Base-by-base conservation (phyloP, 2,888 invertebrate genomes). In the Spisula solida region DNA sequence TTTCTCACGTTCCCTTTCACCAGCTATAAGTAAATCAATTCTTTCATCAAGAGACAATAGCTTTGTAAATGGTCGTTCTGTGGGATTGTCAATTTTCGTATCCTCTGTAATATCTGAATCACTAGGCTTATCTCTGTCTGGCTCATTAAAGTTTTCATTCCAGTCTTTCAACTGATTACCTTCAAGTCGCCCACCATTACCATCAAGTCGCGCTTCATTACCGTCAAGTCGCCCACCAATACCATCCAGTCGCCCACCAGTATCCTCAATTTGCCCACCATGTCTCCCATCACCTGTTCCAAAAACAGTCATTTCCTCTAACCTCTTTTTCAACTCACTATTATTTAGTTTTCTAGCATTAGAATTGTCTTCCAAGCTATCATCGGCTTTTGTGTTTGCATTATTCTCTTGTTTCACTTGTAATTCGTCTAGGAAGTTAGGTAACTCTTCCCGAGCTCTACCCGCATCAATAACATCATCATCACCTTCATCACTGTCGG, bases 21-120 rank as follows among this genome's bases (percentile, higher is more conserved):
- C 92, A 14, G 92, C 86, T 47, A 92, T 92, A 12, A 92, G 34
- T 20, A 92, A 31, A 81, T 92, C 92, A 56, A 92, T 92, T 78
- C 92, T 81, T 66, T 92, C 92, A 34, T 92, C 92, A n/a, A 92
- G 60, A 12, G 90, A 86, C 16, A 92, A 66, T 8, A 87, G 78
- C 34, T 87, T 89, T 16, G 89, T 87, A 60, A 91, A 90, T 20
- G 91, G 91, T 41, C 91, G 80, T 66, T 91, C 91, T 10, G 91
- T 91, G 0, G 87, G 89, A 56, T 87, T 79, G 0, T 78, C 18
- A 29, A 25, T 25, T 25, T 31, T 75, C 5, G 34, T 25, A 14
- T 14, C 34, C 16, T 51, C 48, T 56, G 16, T 31, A 29, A n/a
- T 34, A 18, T 55, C 25, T 48, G 31, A 25, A n/a, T 55, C 81